Base-by-base conservation (phyloP, 37 sponge, comb jelly and placozoan species). In the Diacarnus erythraeanus region DNA sequence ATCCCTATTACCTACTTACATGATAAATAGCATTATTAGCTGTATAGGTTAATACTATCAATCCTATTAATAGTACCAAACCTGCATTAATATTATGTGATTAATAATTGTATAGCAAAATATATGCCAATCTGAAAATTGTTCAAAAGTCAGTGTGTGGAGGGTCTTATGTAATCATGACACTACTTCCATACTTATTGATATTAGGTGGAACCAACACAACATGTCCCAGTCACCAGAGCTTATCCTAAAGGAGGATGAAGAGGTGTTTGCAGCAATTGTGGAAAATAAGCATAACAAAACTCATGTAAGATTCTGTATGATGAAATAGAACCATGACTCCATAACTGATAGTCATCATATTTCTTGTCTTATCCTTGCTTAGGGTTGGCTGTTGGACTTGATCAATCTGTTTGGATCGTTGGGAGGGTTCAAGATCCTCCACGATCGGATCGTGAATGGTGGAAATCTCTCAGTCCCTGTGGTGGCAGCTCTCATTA, bases 351-450 rank as follows among this genome's bases (percentile, higher is more conserved):
- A n/a, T n/a, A n/a, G n/a, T n/a, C n/a, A n/a, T n/a, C n/a, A n/a
- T n/a, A n/a, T n/a, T n/a, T n/a, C n/a, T n/a, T n/a, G n/a, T n/a
- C n/a, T n/a, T n/a, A n/a, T n/a, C n/a, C n/a, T n/a, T n/a, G 6
- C 51, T 5, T 68, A 87, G 87, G 96, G 98, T 35, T 95, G 96
- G 91, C 74, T 97, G 71, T 73, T 92, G 58, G 98, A 97, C 72
- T 60, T 95, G 71, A 86, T 97, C 65, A 97, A 97, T 84, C 27
- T 82, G 64, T 97, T 97, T 80, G 98, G 98, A 15, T 37, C 77
- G 3, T 47, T 69, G 17, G 91, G 90, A 31, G 95, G 98, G 27
- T 97, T 97, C 68, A 74, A 82, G 30, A 67, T 56, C 4, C 83
- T 94, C 30, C 84, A 84, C 3, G 73, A 88, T 33, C 76, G 91